Conservation (phyloP, 2,797 vertebrate genomes). For the Pangasius krempfi region DNA sequence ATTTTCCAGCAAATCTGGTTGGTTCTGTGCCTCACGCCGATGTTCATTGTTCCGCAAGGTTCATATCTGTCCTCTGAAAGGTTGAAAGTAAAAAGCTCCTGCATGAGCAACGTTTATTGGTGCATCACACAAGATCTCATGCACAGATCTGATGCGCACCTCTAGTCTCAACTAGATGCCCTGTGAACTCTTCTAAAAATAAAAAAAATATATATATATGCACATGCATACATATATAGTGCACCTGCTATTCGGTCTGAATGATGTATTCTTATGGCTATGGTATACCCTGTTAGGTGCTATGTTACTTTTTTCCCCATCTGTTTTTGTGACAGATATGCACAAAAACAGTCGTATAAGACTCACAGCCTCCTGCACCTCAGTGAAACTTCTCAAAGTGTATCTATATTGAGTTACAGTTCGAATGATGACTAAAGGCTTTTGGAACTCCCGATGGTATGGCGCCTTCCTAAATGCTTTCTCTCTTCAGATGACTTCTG, state of each 20-base stretch:
- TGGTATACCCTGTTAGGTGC: neutral
- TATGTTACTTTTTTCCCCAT: no score
- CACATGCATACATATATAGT: no score
- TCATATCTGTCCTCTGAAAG: no score
- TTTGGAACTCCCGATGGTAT: neutral
- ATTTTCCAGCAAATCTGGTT: neutral
- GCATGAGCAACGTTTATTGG: no score
- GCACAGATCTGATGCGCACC: no score
- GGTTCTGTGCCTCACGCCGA: neutral
- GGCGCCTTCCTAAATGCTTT: constrained; percentile 24
- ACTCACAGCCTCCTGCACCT: neutral
- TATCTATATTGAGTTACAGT: neutral
- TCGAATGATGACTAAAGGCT: constrained; percentile 15
- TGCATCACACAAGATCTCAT: no score
- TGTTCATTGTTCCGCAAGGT: neutral
- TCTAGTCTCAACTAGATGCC: no score
- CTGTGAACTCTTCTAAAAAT: no score
- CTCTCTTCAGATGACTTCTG: constrained; percentile 79
- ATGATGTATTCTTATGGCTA: neutral
- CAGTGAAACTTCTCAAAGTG: neutral
- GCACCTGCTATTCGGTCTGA: no score
- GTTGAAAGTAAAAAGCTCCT: no score
- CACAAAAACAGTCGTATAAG: neutral
- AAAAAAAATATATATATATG: no score
- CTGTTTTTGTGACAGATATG: neutral